A percentile compares a stretch with the other conserved stretches of the same genome.
These are phyloP conservation scores for Hipposideros armiger DNA, from an alignment of 2,113 vertebrate genomes.

Conservation along the genomic window DNA sequence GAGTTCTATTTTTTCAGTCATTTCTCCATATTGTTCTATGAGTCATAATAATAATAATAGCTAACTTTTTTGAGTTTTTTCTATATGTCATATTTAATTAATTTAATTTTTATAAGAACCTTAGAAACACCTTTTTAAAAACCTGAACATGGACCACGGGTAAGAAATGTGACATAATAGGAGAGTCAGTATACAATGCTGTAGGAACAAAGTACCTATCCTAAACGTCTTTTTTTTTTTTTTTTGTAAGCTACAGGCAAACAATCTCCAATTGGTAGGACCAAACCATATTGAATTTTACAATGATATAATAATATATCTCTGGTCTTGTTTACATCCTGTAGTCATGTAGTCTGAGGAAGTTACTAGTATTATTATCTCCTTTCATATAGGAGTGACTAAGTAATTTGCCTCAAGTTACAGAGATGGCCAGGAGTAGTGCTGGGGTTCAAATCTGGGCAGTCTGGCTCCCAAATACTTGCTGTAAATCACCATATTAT, in stretches of 20 bases:
- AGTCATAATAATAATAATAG: background rate
- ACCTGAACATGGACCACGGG: background rate
- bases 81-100: background rate
- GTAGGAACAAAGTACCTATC: background rate
- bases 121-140: background rate
- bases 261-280: background rate
- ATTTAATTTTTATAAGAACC: constrained; percentile 6
- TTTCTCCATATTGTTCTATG: constrained; percentile 8
- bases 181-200: background rate
- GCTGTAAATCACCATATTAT: background rate
- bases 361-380: background rate
- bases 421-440: background rate
- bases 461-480: constrained; percentile 6
- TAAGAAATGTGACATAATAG: constrained; percentile 14
- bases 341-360: background rate
- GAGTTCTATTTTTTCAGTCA: background rate
- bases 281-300: background rate
- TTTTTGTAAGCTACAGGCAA: background rate
- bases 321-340: background rate
- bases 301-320: background rate
- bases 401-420: background rate
- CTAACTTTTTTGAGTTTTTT: constrained; percentile 4
- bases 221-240: background rate
- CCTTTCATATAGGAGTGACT: background rate
- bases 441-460: background rate